Evolutionary conservation across 2,888 invertebrate genomes (phyloP).

Genomic region (Helicoverpa assulta): DNA sequence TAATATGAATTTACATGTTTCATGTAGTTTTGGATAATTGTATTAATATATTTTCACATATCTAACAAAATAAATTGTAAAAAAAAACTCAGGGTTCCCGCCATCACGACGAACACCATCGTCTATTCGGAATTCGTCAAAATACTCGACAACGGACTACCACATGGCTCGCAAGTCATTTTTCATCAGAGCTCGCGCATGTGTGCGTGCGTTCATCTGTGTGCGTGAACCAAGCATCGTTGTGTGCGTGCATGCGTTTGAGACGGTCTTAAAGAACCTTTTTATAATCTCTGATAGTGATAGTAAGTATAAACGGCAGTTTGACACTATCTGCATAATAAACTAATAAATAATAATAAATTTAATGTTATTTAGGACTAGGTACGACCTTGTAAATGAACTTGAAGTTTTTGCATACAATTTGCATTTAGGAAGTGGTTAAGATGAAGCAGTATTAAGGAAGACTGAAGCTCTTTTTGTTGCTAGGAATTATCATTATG

Average conservation of each 20-base stretch:
- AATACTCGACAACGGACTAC: slow-evolving; percentile 85
- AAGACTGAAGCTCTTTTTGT: slow-evolving; percentile 26
- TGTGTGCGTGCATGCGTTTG: slow-evolving; percentile 50
- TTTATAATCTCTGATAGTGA: slow-evolving; percentile 48
- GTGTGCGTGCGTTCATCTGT: slow-evolving; percentile 64
- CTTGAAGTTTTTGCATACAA: slow-evolving; percentile 54
- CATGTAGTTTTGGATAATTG: no score
- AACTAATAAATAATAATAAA: slow-evolving; percentile 27
- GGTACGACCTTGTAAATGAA: slow-evolving; percentile 42
- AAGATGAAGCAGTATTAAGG: slow-evolving; percentile 22
- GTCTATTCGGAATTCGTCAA: slow-evolving; percentile 89
- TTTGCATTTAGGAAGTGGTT: slow-evolving; percentile 40
- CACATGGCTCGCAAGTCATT: slow-evolving; percentile 86
- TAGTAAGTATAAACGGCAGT: slow-evolving; percentile 42
- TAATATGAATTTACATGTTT: no score
- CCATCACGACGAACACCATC: slow-evolving; percentile 65
- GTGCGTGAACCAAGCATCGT: slow-evolving; percentile 20
- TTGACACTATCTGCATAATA: slow-evolving; percentile 43
- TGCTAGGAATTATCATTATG: not conserved
- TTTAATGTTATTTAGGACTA: slow-evolving; percentile 34
- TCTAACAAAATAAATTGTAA: not conserved
- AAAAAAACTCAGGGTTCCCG: slow-evolving; percentile 20
- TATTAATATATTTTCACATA: not conserved
- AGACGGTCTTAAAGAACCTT: slow-evolving; percentile 52
- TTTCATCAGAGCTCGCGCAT: slow-evolving; percentile 68